phyloP scores from a whole-genome alignment of 2,888 invertebrate species.

The Hemithea aestivaria region DNA sequence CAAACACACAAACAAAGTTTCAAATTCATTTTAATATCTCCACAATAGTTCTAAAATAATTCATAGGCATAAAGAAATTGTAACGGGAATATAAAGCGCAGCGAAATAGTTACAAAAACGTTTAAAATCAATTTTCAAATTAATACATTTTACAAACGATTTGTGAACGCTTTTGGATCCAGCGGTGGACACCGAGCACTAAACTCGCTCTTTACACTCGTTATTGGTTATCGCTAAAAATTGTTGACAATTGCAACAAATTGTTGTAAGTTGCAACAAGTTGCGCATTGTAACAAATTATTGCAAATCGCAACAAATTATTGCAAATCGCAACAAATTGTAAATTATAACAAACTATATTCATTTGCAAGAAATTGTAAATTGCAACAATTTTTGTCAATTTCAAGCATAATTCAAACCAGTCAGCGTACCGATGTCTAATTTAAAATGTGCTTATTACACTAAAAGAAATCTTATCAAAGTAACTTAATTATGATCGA shows the following conservation, averaged over 20 bases:
- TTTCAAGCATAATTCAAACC: too few species aligned
- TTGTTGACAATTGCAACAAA: too few species aligned
- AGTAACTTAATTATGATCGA: constrained; percentile 31
- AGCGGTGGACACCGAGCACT: constrained; percentile 11
- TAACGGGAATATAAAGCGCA: constrained; percentile 43
- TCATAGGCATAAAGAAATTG: constrained; percentile 56
- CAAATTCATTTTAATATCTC: constrained; percentile 76
- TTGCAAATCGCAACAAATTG: too few species aligned
- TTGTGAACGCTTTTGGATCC: constrained; percentile 22
- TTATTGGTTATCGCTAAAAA: neutral
- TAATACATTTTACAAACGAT: constrained; percentile 25
- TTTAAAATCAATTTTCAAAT: constrained; percentile 27
- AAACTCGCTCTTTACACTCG: neutral
- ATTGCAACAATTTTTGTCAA: too few species aligned
- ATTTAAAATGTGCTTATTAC: constrained; percentile 46
- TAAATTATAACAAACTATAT: too few species aligned
- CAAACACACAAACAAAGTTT: constrained; percentile 68
- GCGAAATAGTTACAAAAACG: constrained; percentile 32
- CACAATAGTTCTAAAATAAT: constrained; percentile 73
- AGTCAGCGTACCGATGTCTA: constrained; percentile 20
- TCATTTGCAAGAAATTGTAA: too few species aligned
- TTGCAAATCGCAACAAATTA: too few species aligned
- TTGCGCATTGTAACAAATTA: too few species aligned
- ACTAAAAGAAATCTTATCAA: constrained; percentile 57
- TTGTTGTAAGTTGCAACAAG: too few species aligned